Conservation (phyloP, 2,797 vertebrate species). For the Gobionotothen gibberifrons region DNA sequence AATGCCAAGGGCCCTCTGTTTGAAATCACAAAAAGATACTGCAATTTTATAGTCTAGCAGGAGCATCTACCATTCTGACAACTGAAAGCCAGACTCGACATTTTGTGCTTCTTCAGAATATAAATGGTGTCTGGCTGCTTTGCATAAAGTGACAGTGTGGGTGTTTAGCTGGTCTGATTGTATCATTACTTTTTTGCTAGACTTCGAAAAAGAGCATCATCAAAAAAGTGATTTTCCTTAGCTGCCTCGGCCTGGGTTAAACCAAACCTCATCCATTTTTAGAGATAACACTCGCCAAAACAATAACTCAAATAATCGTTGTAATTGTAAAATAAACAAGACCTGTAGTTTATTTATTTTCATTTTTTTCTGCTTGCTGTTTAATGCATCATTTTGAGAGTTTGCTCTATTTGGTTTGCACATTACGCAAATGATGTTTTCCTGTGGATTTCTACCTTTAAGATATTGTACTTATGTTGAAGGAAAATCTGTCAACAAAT, state of each 20-base stretch:
- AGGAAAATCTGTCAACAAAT: background rate
- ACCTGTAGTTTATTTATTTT: background rate
- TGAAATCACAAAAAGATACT: conserved; percentile 61
- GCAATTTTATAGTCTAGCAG: conserved; percentile 50
- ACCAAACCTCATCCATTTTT: background rate
- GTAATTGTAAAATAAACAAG: too few relatives aligned
- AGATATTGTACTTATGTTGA: too few relatives aligned
- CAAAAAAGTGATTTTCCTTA: background rate
- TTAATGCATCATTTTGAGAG: background rate
- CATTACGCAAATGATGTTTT: background rate
- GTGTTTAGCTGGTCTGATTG: background rate
- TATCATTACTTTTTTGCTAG: background rate
- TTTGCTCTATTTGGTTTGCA: background rate
- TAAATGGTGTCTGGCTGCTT: conserved; percentile 26
- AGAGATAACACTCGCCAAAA: background rate
- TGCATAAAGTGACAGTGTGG: conserved; percentile 23
- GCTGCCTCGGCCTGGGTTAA: background rate
- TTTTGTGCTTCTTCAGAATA: conserved; percentile 37
- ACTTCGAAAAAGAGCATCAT: background rate
- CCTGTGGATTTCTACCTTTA: background rate
- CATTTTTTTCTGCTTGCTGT: background rate
- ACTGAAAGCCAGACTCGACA: conserved; percentile 34
- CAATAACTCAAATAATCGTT: background rate
- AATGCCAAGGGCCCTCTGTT: conserved; percentile 42
- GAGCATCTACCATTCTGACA: conserved; percentile 63